Conservation (phyloP, 2,888 invertebrate species). For the Drosophila koepferae region DNA sequence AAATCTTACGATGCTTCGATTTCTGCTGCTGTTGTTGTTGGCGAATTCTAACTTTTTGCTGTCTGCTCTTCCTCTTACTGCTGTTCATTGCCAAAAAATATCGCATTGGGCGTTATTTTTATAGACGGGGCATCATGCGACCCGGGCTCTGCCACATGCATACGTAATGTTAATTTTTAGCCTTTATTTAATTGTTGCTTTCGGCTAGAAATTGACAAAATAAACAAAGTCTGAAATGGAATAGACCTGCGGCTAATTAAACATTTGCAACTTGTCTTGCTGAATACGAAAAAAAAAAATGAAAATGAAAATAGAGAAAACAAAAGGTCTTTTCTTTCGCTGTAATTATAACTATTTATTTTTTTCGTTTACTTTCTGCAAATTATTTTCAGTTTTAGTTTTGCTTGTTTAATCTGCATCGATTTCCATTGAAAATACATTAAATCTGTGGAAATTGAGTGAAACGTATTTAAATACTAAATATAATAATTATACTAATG, state of each 20-base stretch:
- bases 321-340: not conserved
- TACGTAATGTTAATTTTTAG: conserved; percentile 8
- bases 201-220: conserved; percentile 3
- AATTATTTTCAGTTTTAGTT: not conserved
- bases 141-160: conserved; percentile 6
- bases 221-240: not conserved
- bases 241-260: not conserved
- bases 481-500: not conserved
- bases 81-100: not conserved
- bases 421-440: conserved; percentile 2
- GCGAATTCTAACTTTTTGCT: conserved; percentile 16
- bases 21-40: conserved; percentile 10
- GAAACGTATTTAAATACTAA: not conserved
- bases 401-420: not conserved
- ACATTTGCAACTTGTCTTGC: not conserved
- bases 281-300: not conserved
- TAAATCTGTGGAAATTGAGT: conserved; percentile 1
- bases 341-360: not conserved
- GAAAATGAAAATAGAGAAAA: not conserved
- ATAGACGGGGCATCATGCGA: conserved; percentile 1
- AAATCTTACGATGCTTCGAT: conserved; percentile 54
- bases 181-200: conserved; percentile 17
- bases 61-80: not conserved
- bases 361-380: not conserved
- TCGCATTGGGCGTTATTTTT: conserved; percentile 1